A percentile compares a stretch with the other conserved stretches of the same genome.
Conservation (phyloP, 2,113 vertebrate genomes). For the Cottus gobio region DNA sequence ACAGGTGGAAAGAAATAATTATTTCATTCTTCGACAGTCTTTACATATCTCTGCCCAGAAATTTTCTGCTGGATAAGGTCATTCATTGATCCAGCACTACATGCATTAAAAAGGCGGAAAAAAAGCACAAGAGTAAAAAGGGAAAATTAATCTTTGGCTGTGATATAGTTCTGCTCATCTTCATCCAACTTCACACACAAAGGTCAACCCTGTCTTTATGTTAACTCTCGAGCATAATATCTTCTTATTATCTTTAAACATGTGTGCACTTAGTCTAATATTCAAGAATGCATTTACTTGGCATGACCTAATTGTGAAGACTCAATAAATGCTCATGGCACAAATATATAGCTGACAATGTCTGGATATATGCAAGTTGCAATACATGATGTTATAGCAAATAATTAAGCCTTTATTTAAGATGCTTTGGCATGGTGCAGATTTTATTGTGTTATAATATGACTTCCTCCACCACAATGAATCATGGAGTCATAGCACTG, state of each 20-base stretch:
- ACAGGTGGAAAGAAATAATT: constrained; percentile 1
- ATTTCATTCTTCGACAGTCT: constrained; percentile 22
- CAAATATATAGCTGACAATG: neutral
- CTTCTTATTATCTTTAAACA: neutral
- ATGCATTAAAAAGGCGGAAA: constrained; percentile 13
- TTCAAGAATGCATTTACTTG: neutral
- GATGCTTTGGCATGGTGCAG: neutral
- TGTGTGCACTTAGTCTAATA: neutral
- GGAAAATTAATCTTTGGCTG: constrained; percentile 6
- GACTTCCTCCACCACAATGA: constrained; percentile 37
- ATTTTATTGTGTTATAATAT: constrained; percentile 5
- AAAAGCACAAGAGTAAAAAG: constrained; percentile 3
- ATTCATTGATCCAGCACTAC: constrained; percentile 25
- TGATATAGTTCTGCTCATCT: constrained; percentile 9
- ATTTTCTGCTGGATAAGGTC: constrained; percentile 33
- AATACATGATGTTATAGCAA: neutral
- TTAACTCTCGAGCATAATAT: neutral
- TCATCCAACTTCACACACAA: neutral
- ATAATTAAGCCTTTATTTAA: constrained; percentile 4
- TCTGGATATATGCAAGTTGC: neutral
- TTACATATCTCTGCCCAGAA: constrained; percentile 9
- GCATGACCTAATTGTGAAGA: constrained; percentile 1
- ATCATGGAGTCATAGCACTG: constrained; percentile 65
- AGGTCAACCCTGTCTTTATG: neutral
- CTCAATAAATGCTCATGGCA: neutral